Evolutionary conservation across 2,888 invertebrate genomes (phyloP), one percentile per base, ranked within the genome.

Genomic region (Orthosia incerta): DNA sequence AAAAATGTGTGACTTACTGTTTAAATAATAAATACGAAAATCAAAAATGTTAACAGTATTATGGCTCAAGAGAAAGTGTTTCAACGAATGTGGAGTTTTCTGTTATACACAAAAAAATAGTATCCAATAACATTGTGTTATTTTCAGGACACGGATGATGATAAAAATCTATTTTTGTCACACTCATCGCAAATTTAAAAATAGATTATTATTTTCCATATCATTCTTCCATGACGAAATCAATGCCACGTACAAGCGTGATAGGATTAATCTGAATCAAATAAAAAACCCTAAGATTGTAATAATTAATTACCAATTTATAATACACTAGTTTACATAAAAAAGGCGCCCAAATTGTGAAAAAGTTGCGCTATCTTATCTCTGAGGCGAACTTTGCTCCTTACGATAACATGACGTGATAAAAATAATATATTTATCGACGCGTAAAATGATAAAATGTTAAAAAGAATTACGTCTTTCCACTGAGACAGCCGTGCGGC

Each of bases 341-440:
- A 65, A 67, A 76, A 68, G 79, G 74, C 71, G 63, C 57, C 45
- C 63, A 70, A 59, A 71, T 51, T 60, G 26, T 71, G 56, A 83
- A 85, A 76, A 64, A 64, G n/a, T 73, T 63, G 18, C 18, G 31
- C 18, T 86, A 86, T 86, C 87, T 86, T 67, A 86, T 87, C 86
- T n/a, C 20, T 5, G 2, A 39, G 51, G 23, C 74, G 86, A 87
- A 84, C 86, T 86, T 86, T 86, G 86, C 80, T 86, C 80, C 72
- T 68, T 51, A 60, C 51, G 86, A 87, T 86, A 87, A 76, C 66
- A 62, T 60, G 13, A 48, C 60, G 18, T 16, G 86, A 86, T 86
- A 86, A 87, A 86, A 72, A 84, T 26, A 77, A 85, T 77, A 74
- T 74, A 75, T 79, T 74, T 73, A 82, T 76, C 67, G 72, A 62